These are phyloP conservation scores for Hermatobates lingyangjiaoensis DNA, from an alignment of 1,140 invertebrate genomes.

Conservation along the genomic window DNA sequence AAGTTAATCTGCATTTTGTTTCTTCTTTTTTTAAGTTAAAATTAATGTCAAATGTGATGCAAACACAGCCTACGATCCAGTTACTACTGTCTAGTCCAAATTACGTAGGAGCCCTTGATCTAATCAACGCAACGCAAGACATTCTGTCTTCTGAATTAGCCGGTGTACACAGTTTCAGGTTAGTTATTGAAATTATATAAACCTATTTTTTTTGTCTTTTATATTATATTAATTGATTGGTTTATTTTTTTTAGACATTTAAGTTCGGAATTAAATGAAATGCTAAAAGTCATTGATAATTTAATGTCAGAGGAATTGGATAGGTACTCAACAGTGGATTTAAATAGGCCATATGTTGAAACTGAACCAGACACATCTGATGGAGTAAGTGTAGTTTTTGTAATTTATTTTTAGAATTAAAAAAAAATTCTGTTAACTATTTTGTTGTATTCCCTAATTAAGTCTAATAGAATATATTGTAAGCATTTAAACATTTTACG, in stretches of 20 bases:
- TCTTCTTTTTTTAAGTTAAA: constrained; percentile 38
- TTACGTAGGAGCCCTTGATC: constrained; percentile 90
- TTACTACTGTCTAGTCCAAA: constrained; percentile 84
- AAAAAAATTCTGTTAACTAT: too few species aligned
- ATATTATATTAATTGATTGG: background rate
- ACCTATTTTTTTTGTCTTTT: background rate
- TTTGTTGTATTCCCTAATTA: too few species aligned
- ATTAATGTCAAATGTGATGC: constrained; percentile 85
- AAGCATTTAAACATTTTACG: too few species aligned
- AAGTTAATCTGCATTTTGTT: background rate
- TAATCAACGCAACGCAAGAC: constrained; percentile 92
- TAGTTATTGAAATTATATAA: constrained; percentile 7
- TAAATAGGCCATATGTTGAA: constrained; percentile 63
- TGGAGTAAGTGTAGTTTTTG: constrained; percentile 22
- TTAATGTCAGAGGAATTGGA: constrained; percentile 93
- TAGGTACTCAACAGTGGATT: constrained; percentile 72
- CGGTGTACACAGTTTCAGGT: constrained; percentile 79
- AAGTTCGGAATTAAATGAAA: constrained; percentile 87
- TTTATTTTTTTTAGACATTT: constrained; percentile 45
- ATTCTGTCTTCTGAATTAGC: constrained; percentile 73
- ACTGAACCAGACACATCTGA: constrained; percentile 44
- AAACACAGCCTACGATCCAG: constrained; percentile 95
- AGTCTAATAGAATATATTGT: too few species aligned
- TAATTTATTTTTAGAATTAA: too few species aligned
- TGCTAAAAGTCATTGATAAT: constrained; percentile 88